Conservation (phyloP, 1,140 invertebrate genomes). For the Rhynchophorus ferrugineus region DNA sequence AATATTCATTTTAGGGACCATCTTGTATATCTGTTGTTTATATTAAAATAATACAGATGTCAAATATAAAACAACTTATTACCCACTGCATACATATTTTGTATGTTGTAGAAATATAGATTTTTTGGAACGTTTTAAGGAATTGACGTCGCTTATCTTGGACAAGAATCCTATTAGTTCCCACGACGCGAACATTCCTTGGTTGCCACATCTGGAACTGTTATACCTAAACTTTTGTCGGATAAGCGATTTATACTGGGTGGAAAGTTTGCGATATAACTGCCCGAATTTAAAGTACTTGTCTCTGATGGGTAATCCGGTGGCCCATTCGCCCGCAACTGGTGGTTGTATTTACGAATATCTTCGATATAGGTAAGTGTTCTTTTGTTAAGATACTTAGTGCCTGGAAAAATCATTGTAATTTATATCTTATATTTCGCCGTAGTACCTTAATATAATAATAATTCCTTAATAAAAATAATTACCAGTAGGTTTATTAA, state of each 20-base stretch:
- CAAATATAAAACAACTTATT: too few relatives aligned
- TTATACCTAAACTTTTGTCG: constrained; percentile 74
- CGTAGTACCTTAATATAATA: not conserved
- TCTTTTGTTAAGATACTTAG: too few relatives aligned
- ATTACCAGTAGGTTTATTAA: constrained; percentile 3
- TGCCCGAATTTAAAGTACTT: constrained; percentile 61
- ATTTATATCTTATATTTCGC: not conserved
- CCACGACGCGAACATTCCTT: constrained; percentile 52
- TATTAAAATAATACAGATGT: too few relatives aligned
- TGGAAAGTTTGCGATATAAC: constrained; percentile 54
- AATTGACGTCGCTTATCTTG: constrained; percentile 62
- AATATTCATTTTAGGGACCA: too few relatives aligned
- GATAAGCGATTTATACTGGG: constrained; percentile 61
- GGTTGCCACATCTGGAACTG: constrained; percentile 58
- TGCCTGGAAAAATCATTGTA: not conserved
- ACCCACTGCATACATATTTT: too few relatives aligned
- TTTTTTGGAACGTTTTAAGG: constrained; percentile 58
- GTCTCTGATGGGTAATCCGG: constrained; percentile 71
- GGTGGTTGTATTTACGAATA: constrained; percentile 68
- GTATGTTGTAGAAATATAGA: constrained; percentile 61
- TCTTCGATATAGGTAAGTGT: constrained; percentile 65
- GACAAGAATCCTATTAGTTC: constrained; percentile 65
- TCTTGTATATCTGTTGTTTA: too few relatives aligned
- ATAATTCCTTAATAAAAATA: not conserved
- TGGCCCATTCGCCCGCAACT: constrained; percentile 66